Base-by-base conservation (phyloP, 2,113 vertebrate genomes). In the Tretioscincus oriximinensis region DNA sequence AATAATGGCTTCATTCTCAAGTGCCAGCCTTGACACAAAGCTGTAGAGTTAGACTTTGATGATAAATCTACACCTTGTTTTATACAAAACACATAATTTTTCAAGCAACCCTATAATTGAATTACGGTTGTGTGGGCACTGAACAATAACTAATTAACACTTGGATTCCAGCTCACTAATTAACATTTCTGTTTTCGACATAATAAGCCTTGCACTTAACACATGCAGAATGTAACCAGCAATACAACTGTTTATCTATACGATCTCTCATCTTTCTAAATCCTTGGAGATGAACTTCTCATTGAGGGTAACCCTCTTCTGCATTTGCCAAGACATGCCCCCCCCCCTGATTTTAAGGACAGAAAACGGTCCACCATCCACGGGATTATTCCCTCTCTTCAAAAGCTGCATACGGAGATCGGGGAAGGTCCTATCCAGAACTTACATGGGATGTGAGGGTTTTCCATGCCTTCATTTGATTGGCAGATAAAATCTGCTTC, bases 61-160 rank as follows among this genome's bases (percentile, higher is more conserved):
- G 90, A 91, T 89, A 92, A 92, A 93, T 92, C 83, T 79, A 81
- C 84, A 24, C 67, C 78, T 73, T 80, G 73, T 73, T 90, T 61
- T 72, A 67, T 84, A 70, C 71, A 66, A 80, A 80, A 72, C 24
- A 35, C 77, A 87, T 86, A 80, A 76, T 90, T 92, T 90, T 90
- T 84, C 0, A 84, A 76, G 73, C 26, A 47, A 82, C 87, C 49
- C 86, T 90, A 82, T 90, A 93, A 93, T 90, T 90, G 87, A 93
- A 92, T 92, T 92, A 92, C 88, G 90, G 90, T 80, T 89, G 81
- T 87, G 77, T 90, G 88, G 84, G 84, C 86, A 92, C 83, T 80
- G 87, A 88, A 86, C 90, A 85, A 92, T 91, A 92, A 82, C 80
- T 91, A 91, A 92, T 92, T 92, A 93, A 90, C 88, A 86, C 90